A percentile compares a stretch with the other conserved stretches of the same genome.
Conservation (phyloP, 2,797 vertebrate species). For the Macrochelys suwanniensis region DNA sequence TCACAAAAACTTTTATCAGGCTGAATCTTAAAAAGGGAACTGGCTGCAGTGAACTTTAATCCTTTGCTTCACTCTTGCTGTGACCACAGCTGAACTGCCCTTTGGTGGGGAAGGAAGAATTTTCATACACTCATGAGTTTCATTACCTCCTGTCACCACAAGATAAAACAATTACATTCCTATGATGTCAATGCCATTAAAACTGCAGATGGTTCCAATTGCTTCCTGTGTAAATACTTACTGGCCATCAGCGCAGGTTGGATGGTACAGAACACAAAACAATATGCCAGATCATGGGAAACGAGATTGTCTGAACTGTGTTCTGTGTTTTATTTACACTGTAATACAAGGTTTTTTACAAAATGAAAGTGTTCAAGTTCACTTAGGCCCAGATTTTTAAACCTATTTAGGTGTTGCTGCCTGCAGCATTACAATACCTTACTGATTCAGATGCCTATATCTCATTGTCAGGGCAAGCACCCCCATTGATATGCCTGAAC, state of each 20-base stretch:
- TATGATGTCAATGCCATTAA: neutral
- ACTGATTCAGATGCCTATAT: neutral
- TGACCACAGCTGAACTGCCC: neutral
- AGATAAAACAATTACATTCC: no score
- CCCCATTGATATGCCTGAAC: neutral
- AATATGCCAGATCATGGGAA: neutral
- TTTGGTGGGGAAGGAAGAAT: fast-evolving
- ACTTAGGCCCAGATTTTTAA: neutral
- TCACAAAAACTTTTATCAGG: neutral
- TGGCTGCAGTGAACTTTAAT: neutral
- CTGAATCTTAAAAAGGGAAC: neutral
- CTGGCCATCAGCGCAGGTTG: neutral
- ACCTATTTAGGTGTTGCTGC: neutral
- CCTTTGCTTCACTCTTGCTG: neutral
- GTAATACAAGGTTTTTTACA: neutral
- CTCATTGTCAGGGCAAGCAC: neutral
- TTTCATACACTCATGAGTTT: neutral
- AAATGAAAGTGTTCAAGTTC: neutral
- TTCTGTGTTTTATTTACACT: neutral
- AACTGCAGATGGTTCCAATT: neutral
- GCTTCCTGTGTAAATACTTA: neutral
- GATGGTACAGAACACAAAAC: neutral
- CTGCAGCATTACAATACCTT: neutral
- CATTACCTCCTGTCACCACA: neutral
- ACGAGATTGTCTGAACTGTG: neutral